A percentile compares a stretch with the other conserved stretches of the same genome.
These are phyloP conservation scores for Cyclopterus lumpus DNA, from an alignment of 2,797 vertebrate species.

Conservation along the genomic window DNA sequence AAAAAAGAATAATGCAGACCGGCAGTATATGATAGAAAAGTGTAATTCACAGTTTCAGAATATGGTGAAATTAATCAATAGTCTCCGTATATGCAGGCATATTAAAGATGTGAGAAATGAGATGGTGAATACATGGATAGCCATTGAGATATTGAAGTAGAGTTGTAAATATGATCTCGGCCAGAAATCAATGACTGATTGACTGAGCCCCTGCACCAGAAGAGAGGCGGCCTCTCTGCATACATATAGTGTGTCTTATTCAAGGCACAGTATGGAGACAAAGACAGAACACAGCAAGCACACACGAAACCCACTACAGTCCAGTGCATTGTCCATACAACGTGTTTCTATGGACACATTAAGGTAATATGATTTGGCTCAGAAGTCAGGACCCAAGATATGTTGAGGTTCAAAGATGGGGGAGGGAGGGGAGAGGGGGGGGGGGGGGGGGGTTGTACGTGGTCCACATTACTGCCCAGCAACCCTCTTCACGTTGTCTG, in stretches of 20 bases:
- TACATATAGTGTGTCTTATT: background rate
- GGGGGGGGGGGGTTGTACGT: conserved; percentile 26
- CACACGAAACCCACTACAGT: background rate
- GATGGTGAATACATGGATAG: conserved; percentile 30
- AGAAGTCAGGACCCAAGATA: conserved; percentile 31
- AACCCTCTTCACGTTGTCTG: conserved; percentile 39
- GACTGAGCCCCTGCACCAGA: conserved; percentile 25
- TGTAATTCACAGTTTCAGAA: background rate
- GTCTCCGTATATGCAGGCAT: background rate
- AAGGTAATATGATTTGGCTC: conserved; percentile 15
- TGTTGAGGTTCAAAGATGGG: conserved; percentile 40
- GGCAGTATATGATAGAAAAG: background rate
- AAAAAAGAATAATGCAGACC: background rate
- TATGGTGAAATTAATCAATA: conserved; percentile 19
- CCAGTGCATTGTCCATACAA: background rate
- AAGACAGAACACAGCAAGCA: background rate
- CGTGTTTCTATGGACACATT: conserved; percentile 4
- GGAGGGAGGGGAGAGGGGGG: conserved; percentile 8
- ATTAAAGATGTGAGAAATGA: conserved; percentile 30
- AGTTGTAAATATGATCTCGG: conserved; percentile 70
- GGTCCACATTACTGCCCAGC: conserved; percentile 57
- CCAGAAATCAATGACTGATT: conserved; percentile 70
- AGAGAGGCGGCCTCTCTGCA: conserved; percentile 30
- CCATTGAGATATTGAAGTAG: conserved; percentile 51
- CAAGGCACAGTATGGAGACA: conserved; percentile 2